Percentiles rank a stretch among this genome's conserved stretches.
Evolutionary conservation across 2,888 invertebrate species (phyloP).

Genomic region (Dynastes grantii): DNA sequence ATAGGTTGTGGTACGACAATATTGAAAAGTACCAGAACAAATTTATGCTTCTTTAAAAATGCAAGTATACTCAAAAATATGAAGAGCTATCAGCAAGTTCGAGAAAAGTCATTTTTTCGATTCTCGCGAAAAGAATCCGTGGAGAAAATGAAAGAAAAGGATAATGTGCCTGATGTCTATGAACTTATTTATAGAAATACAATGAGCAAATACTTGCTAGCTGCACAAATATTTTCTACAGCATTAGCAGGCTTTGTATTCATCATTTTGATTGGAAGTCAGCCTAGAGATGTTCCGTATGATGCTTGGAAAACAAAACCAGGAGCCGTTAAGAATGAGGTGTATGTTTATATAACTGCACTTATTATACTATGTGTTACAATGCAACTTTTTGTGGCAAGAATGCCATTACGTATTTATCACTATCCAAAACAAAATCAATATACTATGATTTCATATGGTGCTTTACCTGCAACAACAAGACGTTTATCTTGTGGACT

Average conservation of each 20-base stretch:
- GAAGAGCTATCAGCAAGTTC: background rate
- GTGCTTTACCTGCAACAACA: slow-evolving; percentile 59
- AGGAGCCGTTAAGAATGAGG: slow-evolving; percentile 56
- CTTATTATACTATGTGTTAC: slow-evolving; percentile 59
- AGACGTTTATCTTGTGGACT: slow-evolving; percentile 57
- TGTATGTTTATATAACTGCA: slow-evolving; percentile 57
- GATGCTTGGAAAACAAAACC: slow-evolving; percentile 46
- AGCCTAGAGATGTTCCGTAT: background rate
- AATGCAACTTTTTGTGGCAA: slow-evolving; percentile 59
- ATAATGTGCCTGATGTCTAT: slow-evolving; percentile 65
- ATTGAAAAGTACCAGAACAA: background rate
- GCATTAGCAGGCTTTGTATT: slow-evolving; percentile 55
- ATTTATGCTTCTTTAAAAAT: slow-evolving; percentile 3
- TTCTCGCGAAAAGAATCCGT: slow-evolving; percentile 57
- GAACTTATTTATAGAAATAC: slow-evolving; percentile 65
- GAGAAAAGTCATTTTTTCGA: slow-evolving; percentile 55
- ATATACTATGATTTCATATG: slow-evolving; percentile 64
- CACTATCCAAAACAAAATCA: slow-evolving; percentile 60
- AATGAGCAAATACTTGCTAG: slow-evolving; percentile 62
- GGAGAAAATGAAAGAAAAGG: slow-evolving; percentile 58
- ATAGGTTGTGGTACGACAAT: background rate
- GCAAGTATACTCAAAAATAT: background rate
- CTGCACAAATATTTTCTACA: slow-evolving; percentile 60
- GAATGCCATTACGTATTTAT: slow-evolving; percentile 67
- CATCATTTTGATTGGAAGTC: slow-evolving; percentile 51